These are phyloP conservation scores for Lanistes nyassanus DNA, from an alignment of 1,140 invertebrate species.

Conservation along the genomic window DNA sequence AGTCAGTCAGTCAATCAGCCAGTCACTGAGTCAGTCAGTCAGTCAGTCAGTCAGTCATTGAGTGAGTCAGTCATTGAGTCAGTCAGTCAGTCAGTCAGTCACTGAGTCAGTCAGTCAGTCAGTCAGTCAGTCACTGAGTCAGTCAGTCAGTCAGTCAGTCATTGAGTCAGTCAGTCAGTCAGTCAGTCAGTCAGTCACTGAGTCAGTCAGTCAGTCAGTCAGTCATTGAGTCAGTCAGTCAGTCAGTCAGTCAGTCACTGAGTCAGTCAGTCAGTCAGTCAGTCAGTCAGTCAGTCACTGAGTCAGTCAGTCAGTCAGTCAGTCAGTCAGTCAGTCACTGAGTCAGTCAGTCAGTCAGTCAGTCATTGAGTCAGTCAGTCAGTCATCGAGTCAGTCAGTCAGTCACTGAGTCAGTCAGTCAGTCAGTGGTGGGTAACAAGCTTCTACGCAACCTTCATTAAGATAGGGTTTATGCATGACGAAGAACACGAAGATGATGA, in stretches of 20 bases:
- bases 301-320: conserved; percentile 43
- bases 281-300: conserved; percentile 46
- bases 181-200: conserved; percentile 47
- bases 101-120: conserved; percentile 10
- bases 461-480: not conserved
- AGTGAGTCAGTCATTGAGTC: conserved; percentile 3
- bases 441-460: not conserved
- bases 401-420: conserved; percentile 48
- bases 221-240: no score
- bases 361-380: no score
- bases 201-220: conserved; percentile 50
- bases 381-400: no score
- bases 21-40: conserved; percentile 7
- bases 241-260: conserved; percentile 33
- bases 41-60: conserved; percentile 19
- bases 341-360: conserved; percentile 48
- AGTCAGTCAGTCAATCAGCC: no score
- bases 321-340: conserved; percentile 42
- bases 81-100: conserved; percentile 7
- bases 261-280: conserved; percentile 44
- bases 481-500: not conserved
- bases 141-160: conserved; percentile 24
- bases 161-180: no score
- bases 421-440: conserved; percentile 32
- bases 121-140: conserved; percentile 12